Evolutionary conservation across 1,140 invertebrate species (phyloP).

Genomic region (Gyrodactylus bullatarudis): DNA sequence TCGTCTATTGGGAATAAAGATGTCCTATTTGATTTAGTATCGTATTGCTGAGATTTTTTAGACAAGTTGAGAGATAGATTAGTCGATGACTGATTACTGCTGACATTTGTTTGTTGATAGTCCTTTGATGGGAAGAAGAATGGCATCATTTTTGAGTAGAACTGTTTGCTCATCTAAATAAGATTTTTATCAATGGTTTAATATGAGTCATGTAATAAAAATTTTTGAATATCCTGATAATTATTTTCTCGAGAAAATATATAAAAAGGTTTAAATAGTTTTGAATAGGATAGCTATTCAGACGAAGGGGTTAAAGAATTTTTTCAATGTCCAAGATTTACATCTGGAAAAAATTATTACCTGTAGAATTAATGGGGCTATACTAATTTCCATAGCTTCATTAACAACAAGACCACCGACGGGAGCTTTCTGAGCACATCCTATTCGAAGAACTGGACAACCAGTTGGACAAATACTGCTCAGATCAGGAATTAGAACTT

Average conservation of each 20-base stretch:
- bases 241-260: not conserved
- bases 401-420: slow-evolving; percentile 89
- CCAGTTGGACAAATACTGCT: not conserved
- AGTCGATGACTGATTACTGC: too few species aligned
- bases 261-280: not conserved
- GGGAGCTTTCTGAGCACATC: slow-evolving; percentile 18
- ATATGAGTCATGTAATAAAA: too few species aligned
- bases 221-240: too few species aligned
- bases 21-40: too few species aligned
- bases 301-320: too few species aligned
- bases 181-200: not conserved
- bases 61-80: too few species aligned
- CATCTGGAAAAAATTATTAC: not conserved
- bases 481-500: not conserved
- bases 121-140: slow-evolving; percentile 88
- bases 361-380: slow-evolving; percentile 4
- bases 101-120: too few species aligned
- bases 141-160: slow-evolving; percentile 78
- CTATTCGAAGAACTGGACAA: slow-evolving; percentile 2
- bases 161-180: slow-evolving; percentile 41
- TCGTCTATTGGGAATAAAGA: too few species aligned
- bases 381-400: slow-evolving; percentile 80
- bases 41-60: too few species aligned
- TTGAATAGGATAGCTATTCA: too few species aligned
- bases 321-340: too few species aligned